phyloP scores from a whole-genome alignment of 1,140 invertebrate species.

The Pollicipes pollicipes region DNA sequence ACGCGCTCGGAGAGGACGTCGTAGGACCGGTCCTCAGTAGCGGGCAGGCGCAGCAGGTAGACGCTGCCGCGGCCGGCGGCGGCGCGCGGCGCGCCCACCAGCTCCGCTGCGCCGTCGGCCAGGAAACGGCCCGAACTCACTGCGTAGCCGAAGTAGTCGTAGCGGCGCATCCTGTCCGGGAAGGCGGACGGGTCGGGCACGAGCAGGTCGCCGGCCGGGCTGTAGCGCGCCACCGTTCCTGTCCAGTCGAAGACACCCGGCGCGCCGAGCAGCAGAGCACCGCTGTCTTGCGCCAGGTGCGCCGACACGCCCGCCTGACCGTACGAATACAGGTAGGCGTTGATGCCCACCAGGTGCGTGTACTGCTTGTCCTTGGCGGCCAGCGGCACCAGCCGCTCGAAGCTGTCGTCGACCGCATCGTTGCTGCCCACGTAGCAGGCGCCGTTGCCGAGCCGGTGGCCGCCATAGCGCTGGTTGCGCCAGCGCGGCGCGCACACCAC shows the following conservation, averaged over 20 bases:
- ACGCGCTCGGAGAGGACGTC: neutral
- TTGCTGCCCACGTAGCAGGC: slow-evolving; percentile 13
- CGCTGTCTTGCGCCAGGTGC: slow-evolving; percentile 14
- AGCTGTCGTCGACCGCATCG: neutral
- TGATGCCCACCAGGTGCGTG: neutral
- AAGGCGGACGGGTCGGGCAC: neutral
- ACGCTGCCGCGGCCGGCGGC: neutral
- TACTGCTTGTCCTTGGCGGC: slow-evolving; percentile 1
- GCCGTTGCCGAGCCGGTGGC: slow-evolving; percentile 11
- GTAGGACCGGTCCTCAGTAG: too few species aligned
- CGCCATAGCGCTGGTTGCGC: slow-evolving; percentile 7
- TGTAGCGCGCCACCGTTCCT: slow-evolving; percentile 14
- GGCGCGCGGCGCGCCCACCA: neutral
- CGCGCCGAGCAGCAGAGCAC: slow-evolving; percentile 24
- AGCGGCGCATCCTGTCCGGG: neutral
- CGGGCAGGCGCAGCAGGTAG: neutral
- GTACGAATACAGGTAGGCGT: slow-evolving; percentile 17
- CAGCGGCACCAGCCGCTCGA: slow-evolving; percentile 12
- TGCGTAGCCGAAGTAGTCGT: neutral
- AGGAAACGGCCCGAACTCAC: neutral
- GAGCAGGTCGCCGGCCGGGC: neutral
- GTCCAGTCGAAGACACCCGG: slow-evolving; percentile 26
- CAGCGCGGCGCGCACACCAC: slow-evolving; percentile 10
- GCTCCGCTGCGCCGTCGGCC: neutral
- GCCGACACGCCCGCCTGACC: slow-evolving; percentile 22